A percentile compares a stretch with the other conserved stretches of the same genome.
Conservation (phyloP, 2,113 vertebrate genomes). For the Esox niger region DNA sequence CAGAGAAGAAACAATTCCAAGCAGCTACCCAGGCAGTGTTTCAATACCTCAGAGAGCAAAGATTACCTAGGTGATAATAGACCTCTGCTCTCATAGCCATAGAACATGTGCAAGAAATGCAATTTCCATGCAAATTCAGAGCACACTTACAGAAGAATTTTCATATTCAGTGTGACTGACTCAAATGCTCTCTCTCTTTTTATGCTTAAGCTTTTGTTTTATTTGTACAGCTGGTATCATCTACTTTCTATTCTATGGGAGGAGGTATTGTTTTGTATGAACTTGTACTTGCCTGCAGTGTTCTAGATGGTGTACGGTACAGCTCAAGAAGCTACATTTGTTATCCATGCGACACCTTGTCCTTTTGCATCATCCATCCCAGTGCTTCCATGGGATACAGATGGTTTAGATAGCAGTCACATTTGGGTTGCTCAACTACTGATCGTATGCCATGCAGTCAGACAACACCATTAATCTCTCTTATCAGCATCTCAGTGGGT, state of each 20-base stretch:
- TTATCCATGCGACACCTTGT: constrained; percentile 68
- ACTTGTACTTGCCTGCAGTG: constrained; percentile 36
- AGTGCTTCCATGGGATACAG: constrained; percentile 66
- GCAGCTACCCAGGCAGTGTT: constrained; percentile 22
- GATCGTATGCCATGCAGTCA: constrained; percentile 71
- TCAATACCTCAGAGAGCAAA: constrained; percentile 30
- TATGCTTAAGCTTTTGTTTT: constrained; percentile 63
- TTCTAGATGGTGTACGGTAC: constrained; percentile 35
- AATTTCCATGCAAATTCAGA: constrained; percentile 74
- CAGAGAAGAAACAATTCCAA: constrained; percentile 26
- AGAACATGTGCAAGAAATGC: constrained; percentile 56
- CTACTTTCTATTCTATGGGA: constrained; percentile 16
- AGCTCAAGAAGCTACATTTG: constrained; percentile 45
- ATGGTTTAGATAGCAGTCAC: constrained; percentile 76
- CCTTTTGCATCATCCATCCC: constrained; percentile 67
- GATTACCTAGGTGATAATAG: constrained; percentile 66
- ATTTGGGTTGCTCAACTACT: constrained; percentile 73
- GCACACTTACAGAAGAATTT: constrained; percentile 57
- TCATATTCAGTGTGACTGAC: constrained; percentile 52
- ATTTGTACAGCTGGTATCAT: constrained; percentile 56
- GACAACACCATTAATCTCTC: constrained; percentile 82
- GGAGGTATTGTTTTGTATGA: constrained; percentile 35
- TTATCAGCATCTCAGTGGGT: constrained; percentile 75
- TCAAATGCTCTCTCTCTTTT: constrained; percentile 47
- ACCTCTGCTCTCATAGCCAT: constrained; percentile 43